Evolutionary conservation across 2,888 invertebrate species (phyloP).

Genomic region (Entomobrya multifasciata): DNA sequence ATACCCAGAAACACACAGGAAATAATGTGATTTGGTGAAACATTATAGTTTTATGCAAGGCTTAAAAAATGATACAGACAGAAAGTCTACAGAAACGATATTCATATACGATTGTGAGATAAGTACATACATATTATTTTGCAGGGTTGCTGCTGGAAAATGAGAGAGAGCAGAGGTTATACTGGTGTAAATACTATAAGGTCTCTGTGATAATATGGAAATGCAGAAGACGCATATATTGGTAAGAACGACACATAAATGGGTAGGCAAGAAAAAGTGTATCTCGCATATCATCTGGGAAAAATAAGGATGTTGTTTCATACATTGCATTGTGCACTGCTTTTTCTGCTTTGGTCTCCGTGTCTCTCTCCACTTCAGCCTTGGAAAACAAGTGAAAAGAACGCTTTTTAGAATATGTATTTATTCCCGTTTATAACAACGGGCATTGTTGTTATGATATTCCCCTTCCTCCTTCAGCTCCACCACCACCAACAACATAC

Average conservation of each 20-base stretch:
- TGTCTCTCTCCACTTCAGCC: neutral
- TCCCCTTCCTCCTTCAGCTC: too few species aligned
- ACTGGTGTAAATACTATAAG: neutral
- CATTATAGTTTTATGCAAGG: slow-evolving; percentile 39
- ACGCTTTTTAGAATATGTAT: neutral
- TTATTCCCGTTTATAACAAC: neutral
- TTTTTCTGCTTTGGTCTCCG: neutral
- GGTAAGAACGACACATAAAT: neutral
- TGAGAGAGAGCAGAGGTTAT: slow-evolving; percentile 8
- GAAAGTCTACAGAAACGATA: neutral
- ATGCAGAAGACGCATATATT: neutral
- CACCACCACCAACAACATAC: neutral
- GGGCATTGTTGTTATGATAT: slow-evolving; percentile 36
- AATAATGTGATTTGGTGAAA: slow-evolving; percentile 40
- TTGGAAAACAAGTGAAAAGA: neutral
- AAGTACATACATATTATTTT: neutral
- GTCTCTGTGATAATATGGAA: slow-evolving; percentile 7
- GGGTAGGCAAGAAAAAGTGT: neutral
- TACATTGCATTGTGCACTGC: neutral
- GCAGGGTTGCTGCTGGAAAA: neutral
- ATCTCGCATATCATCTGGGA: slow-evolving; percentile 5
- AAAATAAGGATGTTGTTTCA: neutral
- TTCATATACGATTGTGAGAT: neutral
- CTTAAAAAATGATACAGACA: slow-evolving; percentile 15
- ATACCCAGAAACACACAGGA: neutral